Conservation (phyloP, 2,888 invertebrate genomes). For the Tetragnatha montana region DNA sequence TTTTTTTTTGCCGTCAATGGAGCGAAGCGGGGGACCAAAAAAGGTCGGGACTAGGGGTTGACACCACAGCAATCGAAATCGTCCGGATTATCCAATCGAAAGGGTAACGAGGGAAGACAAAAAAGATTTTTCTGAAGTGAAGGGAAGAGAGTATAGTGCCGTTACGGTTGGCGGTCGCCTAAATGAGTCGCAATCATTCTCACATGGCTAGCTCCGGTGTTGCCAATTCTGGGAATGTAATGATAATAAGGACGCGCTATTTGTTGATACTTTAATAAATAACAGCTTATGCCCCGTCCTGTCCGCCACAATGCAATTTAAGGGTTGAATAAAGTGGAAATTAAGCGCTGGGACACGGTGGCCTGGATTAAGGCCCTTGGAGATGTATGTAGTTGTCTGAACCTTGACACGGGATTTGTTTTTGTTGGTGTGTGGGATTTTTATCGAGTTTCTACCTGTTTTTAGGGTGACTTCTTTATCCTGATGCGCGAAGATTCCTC, state of each 20-base stretch:
- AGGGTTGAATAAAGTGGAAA: conserved; percentile 41
- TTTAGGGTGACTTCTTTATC: too few relatives aligned
- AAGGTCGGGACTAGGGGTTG: conserved; percentile 23
- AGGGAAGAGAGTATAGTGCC: conserved; percentile 37
- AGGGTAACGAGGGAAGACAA: conserved; percentile 17
- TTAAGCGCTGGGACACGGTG: not conserved
- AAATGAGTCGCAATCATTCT: conserved; percentile 61
- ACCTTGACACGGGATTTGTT: not conserved
- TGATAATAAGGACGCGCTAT: conserved; percentile 51
- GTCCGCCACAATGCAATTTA: conserved; percentile 51
- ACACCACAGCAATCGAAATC: conserved; percentile 23
- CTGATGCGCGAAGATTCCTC: too few relatives aligned
- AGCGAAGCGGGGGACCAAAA: conserved; percentile 41
- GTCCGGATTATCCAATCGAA: conserved; percentile 53
- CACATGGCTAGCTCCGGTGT: conserved; percentile 57
- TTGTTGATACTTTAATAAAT: conserved; percentile 61
- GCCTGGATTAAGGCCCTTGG: not conserved
- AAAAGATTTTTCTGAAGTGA: conserved; percentile 1
- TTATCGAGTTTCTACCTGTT: not conserved
- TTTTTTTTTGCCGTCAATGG: conserved; percentile 25
- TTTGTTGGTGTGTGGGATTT: not conserved
- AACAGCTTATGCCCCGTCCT: conserved; percentile 30
- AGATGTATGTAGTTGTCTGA: conserved; percentile 7
- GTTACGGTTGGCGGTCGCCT: conserved; percentile 58
- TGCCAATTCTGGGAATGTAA: conserved; percentile 55